These are phyloP conservation scores for Lasioglossum lativentre DNA, from an alignment of 2,888 invertebrate genomes.

Conservation along the genomic window DNA sequence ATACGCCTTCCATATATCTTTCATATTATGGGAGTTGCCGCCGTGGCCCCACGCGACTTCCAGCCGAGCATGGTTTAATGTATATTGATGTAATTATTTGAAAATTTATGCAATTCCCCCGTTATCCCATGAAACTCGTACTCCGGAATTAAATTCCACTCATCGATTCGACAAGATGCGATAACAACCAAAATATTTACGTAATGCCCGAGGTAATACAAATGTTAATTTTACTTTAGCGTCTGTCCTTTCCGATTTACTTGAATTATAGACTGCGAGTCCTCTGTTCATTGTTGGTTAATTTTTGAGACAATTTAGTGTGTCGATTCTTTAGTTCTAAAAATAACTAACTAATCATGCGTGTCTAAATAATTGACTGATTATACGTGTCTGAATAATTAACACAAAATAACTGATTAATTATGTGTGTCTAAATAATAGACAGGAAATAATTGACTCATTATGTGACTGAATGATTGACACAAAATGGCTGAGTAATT, in stretches of 20 bases:
- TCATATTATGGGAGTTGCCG: background rate
- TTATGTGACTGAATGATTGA: too few species aligned
- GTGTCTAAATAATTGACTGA: too few species aligned
- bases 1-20: background rate
- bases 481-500: too few species aligned
- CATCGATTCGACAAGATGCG: background rate
- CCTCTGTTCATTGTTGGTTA: background rate
- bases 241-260: background rate
- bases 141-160: background rate
- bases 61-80: background rate
- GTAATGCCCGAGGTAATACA: background rate
- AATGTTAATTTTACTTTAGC: background rate
- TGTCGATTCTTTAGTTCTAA: background rate
- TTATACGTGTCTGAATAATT: background rate
- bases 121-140: background rate
- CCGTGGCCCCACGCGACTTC: background rate
- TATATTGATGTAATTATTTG: background rate
- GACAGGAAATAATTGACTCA: too few species aligned
- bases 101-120: background rate
- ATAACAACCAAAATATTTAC: background rate
- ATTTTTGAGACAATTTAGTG: background rate
- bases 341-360: too few species aligned
- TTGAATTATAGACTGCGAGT: background rate
- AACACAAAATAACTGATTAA: background rate
- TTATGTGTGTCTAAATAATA: too few species aligned